Conservation (phyloP, 2,797 vertebrate genomes). For the Catostomus latipinnis region DNA sequence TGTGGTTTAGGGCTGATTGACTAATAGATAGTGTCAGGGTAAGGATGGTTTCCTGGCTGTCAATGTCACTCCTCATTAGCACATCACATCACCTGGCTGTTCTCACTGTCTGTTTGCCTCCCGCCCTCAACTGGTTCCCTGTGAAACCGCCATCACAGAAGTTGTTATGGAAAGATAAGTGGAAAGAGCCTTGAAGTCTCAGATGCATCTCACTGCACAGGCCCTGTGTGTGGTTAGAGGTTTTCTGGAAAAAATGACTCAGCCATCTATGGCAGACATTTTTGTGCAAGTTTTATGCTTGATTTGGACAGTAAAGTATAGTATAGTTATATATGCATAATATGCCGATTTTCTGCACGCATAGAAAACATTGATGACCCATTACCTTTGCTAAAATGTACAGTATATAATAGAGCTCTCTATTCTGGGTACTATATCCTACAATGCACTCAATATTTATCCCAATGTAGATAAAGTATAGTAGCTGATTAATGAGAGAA, state of each 20-base stretch:
- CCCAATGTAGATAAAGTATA: not conserved
- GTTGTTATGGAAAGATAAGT: slow-evolving; percentile 15
- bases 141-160: slow-evolving; percentile 22
- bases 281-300: not conserved
- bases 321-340: not conserved
- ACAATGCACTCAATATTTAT: not conserved
- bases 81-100: slow-evolving; percentile 29
- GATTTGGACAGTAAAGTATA: not conserved
- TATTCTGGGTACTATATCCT: too few relatives aligned
- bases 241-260: slow-evolving; percentile 31
- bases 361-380: too few relatives aligned
- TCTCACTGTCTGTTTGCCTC: not conserved
- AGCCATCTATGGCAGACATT: slow-evolving; percentile 15
- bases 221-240: not conserved
- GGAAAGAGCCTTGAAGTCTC: slow-evolving; percentile 1
- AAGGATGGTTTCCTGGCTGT: slow-evolving; percentile 36
- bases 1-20: slow-evolving; percentile 22
- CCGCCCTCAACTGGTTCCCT: slow-evolving; percentile 6
- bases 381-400: too few relatives aligned
- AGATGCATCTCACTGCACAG: not conserved
- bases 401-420: too few relatives aligned
- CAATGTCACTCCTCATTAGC: slow-evolving; percentile 31
- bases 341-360: not conserved
- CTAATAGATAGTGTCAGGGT: slow-evolving; percentile 21
- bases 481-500: slow-evolving; percentile 25